Evolutionary conservation across 2,888 invertebrate species (phyloP).

Genomic region (Nymphalis polychloros): DNA sequence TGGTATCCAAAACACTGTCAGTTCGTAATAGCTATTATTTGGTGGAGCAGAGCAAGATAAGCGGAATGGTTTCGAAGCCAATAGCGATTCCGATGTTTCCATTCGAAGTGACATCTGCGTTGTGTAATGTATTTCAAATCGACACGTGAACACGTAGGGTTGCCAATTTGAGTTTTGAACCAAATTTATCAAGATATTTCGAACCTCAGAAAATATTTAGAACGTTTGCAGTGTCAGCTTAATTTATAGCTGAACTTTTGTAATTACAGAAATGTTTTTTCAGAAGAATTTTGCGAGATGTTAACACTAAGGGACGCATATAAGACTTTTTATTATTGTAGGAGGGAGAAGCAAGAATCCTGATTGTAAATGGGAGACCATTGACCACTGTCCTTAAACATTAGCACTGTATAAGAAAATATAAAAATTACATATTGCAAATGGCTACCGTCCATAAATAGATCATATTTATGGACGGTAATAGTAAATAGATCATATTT

Average conservation of each 20-base stretch:
- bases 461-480: no score
- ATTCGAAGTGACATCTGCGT: conserved; percentile 2
- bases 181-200: background rate
- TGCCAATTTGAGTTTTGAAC: background rate
- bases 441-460: no score
- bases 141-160: background rate
- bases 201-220: background rate
- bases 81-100: background rate
- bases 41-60: background rate
- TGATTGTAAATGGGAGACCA: no score
- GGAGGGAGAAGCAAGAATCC: no score
- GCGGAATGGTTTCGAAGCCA: background rate
- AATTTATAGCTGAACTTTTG: background rate
- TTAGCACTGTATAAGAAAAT: no score
- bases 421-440: no score
- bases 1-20: background rate
- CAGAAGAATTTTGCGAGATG: no score
- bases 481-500: no score
- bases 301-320: no score
- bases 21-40: background rate
- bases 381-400: no score
- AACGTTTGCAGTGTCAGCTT: background rate
- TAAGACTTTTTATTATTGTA: no score
- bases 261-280: background rate
- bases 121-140: background rate